Percentiles rank a stretch among this genome's conserved stretches.
Evolutionary conservation across 2,888 invertebrate genomes (phyloP).

Genomic region (Chrysolina haemoptera): DNA sequence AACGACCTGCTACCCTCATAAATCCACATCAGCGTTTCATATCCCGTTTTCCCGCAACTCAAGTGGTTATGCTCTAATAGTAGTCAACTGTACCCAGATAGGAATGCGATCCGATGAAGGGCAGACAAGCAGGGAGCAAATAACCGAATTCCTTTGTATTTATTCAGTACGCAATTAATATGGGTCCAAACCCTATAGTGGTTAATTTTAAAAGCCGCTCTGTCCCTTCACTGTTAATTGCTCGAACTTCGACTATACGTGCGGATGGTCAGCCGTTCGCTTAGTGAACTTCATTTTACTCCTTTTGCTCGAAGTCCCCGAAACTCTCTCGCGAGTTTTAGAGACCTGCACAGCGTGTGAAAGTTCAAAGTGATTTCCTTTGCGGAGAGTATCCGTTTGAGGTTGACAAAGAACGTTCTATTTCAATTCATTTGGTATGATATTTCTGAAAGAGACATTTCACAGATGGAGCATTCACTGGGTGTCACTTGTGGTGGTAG

Average conservation of each 20-base stretch:
- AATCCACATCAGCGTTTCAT: conserved; percentile 1
- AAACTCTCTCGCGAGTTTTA: neutral
- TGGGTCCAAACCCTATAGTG: conserved; percentile 22
- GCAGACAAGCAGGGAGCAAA: conserved; percentile 33
- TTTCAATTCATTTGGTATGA: neutral
- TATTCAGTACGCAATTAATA: conserved; percentile 44
- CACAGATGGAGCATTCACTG: neutral
- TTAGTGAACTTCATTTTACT: conserved; percentile 16
- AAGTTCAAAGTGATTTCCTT: conserved; percentile 14
- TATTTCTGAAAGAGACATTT: neutral
- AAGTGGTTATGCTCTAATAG: conserved; percentile 22
- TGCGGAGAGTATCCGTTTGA: neutral
- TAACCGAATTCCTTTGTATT: conserved; percentile 44
- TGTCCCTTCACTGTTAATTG: conserved; percentile 40
- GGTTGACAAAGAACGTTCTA: conserved; percentile 2
- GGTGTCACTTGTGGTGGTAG: no score
- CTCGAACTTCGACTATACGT: conserved; percentile 24
- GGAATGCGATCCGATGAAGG: conserved; percentile 17
- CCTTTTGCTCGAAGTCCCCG: conserved; percentile 5
- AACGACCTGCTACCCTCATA: neutral
- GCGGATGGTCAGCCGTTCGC: conserved; percentile 5
- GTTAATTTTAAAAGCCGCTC: conserved; percentile 40
- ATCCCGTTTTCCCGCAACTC: neutral
- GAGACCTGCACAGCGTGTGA: conserved; percentile 1
- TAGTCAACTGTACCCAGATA: conserved; percentile 24